Percentiles rank a stretch among this genome's conserved stretches.
phyloP scores from a whole-genome alignment of 2,797 vertebrate species.

The Eulemur albifrons region DNA sequence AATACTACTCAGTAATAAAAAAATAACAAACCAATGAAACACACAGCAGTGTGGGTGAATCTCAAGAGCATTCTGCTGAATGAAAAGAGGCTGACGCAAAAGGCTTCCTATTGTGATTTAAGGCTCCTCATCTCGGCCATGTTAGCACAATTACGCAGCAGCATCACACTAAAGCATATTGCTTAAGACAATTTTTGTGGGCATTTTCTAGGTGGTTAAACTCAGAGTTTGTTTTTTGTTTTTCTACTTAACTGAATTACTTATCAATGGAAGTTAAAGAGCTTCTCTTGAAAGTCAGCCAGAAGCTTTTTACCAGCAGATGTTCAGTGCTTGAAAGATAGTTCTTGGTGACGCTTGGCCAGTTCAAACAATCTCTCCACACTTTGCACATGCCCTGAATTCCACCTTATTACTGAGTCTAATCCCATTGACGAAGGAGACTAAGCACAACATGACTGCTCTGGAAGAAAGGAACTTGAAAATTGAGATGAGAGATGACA shows the following conservation, averaged over 20 bases:
- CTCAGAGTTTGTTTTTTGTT: background rate
- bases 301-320: slow-evolving; percentile 16
- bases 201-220: background rate
- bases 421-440: background rate
- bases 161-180: background rate
- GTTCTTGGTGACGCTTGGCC: background rate
- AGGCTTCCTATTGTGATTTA: background rate
- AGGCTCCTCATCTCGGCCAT: background rate
- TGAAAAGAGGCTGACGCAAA: background rate
- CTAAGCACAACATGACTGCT: background rate
- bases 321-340: background rate
- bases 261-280: slow-evolving; percentile 41
- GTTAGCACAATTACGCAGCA: background rate
- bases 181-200: background rate
- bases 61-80: background rate
- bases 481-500: background rate
- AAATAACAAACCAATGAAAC: background rate
- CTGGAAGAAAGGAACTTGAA: slow-evolving; percentile 11
- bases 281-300: slow-evolving; percentile 33
- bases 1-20: background rate
- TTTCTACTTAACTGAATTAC: background rate
- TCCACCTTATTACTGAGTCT: background rate
- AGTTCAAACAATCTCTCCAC: background rate
- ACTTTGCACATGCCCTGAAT: slow-evolving; percentile 1
- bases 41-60: background rate